A percentile compares a stretch with the other conserved stretches of the same genome.
phyloP scores from a whole-genome alignment of 2,113 vertebrate genomes.

The Pleuronectes platessa region DNA sequence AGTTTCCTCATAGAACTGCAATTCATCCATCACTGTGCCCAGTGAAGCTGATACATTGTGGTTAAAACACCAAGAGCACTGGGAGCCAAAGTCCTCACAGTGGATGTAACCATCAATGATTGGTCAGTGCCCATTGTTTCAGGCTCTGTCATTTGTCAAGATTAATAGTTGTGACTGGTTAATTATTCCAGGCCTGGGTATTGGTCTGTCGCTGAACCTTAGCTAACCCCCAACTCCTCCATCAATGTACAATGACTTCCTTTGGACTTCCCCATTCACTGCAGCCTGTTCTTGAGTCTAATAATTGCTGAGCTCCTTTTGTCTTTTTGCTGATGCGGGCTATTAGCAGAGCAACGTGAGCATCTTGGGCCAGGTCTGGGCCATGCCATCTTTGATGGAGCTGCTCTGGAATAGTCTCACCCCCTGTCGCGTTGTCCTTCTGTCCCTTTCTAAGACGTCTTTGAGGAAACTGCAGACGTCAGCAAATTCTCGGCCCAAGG shows the following conservation, averaged over 20 bases:
- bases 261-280: conserved; percentile 75
- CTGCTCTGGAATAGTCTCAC: conserved; percentile 60
- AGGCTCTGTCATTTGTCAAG: conserved; percentile 71
- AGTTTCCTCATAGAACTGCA: conserved; percentile 19
- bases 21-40: conserved; percentile 56
- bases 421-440: conserved; percentile 38
- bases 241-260: conserved; percentile 79
- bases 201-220: conserved; percentile 76
- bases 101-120: conserved; percentile 72
- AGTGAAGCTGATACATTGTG: conserved; percentile 56
- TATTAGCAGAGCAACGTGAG: conserved; percentile 74
- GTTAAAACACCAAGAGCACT: conserved; percentile 60
- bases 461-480: conserved; percentile 76
- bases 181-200: conserved; percentile 76
- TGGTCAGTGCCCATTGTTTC: conserved; percentile 69
- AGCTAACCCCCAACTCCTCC: conserved; percentile 65
- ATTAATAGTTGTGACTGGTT: conserved; percentile 81
- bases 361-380: conserved; percentile 74
- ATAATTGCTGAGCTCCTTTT: conserved; percentile 71
- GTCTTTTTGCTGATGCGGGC: conserved; percentile 81
- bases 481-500: conserved; percentile 75
- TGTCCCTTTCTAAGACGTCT: conserved; percentile 47
- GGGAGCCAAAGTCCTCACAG: conserved; percentile 43
- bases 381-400: conserved; percentile 75
- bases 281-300: conserved; percentile 66